A percentile compares a stretch with the other conserved stretches of the same genome.
Evolutionary conservation across 2,888 invertebrate genomes (phyloP).

Genomic region (Drosophila colorata): DNA sequence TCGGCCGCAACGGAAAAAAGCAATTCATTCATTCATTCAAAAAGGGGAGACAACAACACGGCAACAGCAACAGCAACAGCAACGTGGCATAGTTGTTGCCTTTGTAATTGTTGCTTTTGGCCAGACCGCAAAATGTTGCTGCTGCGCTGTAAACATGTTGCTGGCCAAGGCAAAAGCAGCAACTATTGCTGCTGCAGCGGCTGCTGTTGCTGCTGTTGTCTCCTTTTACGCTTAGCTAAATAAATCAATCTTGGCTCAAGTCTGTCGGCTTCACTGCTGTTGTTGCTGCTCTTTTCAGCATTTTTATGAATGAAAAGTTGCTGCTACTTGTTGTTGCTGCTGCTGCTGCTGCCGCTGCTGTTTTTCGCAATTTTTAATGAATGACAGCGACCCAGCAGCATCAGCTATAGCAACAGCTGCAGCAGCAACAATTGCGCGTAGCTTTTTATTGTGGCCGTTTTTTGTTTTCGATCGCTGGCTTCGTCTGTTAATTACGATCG

Average conservation of each 20-base stretch:
- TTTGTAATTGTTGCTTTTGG: conserved; percentile 70
- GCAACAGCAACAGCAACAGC: conserved; percentile 1
- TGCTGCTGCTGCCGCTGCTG: conserved; percentile 32
- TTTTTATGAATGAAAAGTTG: conserved; percentile 73
- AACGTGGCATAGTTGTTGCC: conserved; percentile 56
- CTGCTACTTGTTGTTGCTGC: conserved; percentile 31
- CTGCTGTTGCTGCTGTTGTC: conserved; percentile 38
- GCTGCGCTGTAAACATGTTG: conserved; percentile 65
- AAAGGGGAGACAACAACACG: conserved; percentile 55
- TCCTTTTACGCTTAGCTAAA: conserved; percentile 60
- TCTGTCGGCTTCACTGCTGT: conserved; percentile 29
- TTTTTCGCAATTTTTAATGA: conserved; percentile 63
- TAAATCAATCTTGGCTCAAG: conserved; percentile 53
- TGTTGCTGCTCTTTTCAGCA: conserved; percentile 42
- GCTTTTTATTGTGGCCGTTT: conserved; percentile 58
- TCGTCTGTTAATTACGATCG: conserved; percentile 67
- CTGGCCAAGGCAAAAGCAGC: conserved; percentile 21
- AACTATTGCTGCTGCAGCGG: conserved; percentile 25
- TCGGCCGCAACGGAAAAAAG: conserved; percentile 78
- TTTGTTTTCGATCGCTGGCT: conserved; percentile 23
- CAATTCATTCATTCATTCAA: conserved; percentile 77
- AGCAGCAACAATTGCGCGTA: conserved; percentile 52
- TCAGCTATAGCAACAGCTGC: not conserved
- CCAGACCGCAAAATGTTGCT: conserved; percentile 76
- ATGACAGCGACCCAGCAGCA: conserved; percentile 46